Base-by-base conservation (phyloP, 2,888 invertebrate species). In the Halictus ligatus region DNA sequence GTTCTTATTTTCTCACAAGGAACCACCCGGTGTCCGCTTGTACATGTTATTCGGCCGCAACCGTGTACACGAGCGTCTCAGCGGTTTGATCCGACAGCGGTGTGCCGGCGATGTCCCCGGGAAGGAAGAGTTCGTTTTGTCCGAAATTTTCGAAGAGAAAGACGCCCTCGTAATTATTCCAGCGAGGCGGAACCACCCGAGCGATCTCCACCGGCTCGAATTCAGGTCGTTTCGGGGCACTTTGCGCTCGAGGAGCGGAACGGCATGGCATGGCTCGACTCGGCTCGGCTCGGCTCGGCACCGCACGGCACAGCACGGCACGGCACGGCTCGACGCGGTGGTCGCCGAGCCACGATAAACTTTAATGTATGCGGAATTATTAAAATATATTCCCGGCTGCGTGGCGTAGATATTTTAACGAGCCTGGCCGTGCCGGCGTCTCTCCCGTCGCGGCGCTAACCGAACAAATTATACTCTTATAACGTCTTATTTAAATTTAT, bases 341-440 rank as follows among this genome's bases (percentile, higher is more conserved):
- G 78, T 75, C 83, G 89, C 81, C 86, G 88, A 83, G 88, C 86
- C 88, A 92, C 94, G 94, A 94, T 94, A 94, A 95, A 95, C 94
- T 94, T 94, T 95, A 94, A 95, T 95, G 94, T 95, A 95, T 95
- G 94, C 94, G 94, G 93, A 95, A 95, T 94, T 95, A 95, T 95
- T 95, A 94, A 95, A 95, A 94, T 95, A 95, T 94, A 94, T 95
- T 95, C 95, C 90, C 85, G 92, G 92, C 91, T 92, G 93, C 92
- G 93, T 91, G 92, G 92, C 93, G 94, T 91, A 93, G 94, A 95
- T 94, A 94, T 94, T 94, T 94, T 94, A 94, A 93, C 94, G 94
- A 94, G 93, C 90, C 92, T 75, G 77, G 85, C 76, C 80, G 81
- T 69, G 80, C 81, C 77, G 75, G 82, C 79, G 79, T 83, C 79